Evolutionary conservation across 2,113 vertebrate species (phyloP).

Genomic region (Engystomops pustulosus): DNA sequence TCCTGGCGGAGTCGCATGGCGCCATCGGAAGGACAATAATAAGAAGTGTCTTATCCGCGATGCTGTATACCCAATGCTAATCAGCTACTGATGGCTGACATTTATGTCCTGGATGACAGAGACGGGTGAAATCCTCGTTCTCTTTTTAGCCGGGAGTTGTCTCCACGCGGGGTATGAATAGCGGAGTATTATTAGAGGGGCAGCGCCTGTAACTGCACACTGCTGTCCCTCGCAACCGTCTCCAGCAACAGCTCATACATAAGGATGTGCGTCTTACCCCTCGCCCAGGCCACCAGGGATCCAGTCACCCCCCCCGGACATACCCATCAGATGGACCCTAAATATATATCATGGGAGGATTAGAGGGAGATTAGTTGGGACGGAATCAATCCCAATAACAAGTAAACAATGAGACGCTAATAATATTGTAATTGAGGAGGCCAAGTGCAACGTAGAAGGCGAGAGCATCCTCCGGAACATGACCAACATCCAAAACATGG

Average conservation of each 20-base stretch:
- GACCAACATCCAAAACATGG: no score
- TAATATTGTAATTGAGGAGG: constrained; percentile 26
- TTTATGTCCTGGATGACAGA: constrained; percentile 28
- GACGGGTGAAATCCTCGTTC: constrained; percentile 68
- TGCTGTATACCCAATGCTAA: constrained; percentile 50
- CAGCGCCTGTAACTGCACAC: constrained; percentile 76
- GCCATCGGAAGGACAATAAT: constrained; percentile 26
- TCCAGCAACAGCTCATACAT: constrained; percentile 80
- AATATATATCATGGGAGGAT: constrained; percentile 2
- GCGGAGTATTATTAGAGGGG: constrained; percentile 79
- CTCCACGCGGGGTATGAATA: constrained; percentile 77
- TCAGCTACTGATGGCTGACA: constrained; percentile 49
- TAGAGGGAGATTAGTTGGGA: constrained; percentile 14
- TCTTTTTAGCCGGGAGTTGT: constrained; percentile 79
- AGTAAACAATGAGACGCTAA: constrained; percentile 28
- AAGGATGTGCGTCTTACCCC: constrained; percentile 70
- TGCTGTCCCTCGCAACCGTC: constrained; percentile 73
- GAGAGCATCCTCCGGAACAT: no score
- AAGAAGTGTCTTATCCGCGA: constrained; percentile 42
- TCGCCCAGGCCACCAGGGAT: constrained; percentile 4
- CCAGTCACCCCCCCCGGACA: background rate
- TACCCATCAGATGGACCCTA: background rate
- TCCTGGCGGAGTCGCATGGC: background rate
- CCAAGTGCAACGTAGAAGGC: background rate
- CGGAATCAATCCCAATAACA: constrained; percentile 4